phyloP scores from a whole-genome alignment of 2,888 invertebrate genomes.

The Tenthredo notha region DNA sequence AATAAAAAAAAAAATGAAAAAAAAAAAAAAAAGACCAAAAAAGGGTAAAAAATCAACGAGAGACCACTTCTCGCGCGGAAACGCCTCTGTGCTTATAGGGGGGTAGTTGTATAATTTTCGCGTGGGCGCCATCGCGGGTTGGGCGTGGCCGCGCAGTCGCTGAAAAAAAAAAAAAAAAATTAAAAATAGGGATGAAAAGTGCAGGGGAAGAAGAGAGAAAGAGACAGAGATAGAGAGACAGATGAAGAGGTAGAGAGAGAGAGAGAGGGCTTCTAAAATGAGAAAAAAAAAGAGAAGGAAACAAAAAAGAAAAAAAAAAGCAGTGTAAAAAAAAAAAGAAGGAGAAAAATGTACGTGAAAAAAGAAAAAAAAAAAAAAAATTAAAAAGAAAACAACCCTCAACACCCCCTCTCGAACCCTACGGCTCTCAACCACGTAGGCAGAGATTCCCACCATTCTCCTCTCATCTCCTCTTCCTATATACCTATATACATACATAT shows the following conservation, averaged over 20 bases:
- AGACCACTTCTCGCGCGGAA: background rate
- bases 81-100: background rate
- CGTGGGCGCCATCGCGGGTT: constrained; percentile 74
- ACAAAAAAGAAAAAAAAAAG: constrained; percentile 56
- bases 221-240: constrained; percentile 61
- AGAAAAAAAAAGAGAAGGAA: background rate
- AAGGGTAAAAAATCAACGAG: background rate
- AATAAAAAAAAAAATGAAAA: constrained; percentile 50
- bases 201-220: constrained; percentile 55
- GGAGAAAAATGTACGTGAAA: constrained; percentile 59
- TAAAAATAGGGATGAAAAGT: constrained; percentile 66
- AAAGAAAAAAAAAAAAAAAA: constrained; percentile 33
- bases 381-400: constrained; percentile 20
- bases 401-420: constrained; percentile 38
- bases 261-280: too few relatives aligned
- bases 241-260: constrained; percentile 39
- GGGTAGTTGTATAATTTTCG: constrained; percentile 61
- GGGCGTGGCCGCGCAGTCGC: constrained; percentile 78
- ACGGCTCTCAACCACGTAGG: background rate
- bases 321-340: constrained; percentile 54
- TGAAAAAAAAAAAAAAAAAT: too few relatives aligned
- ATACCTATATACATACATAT: background rate
- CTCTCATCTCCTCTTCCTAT: background rate
- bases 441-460: background rate
- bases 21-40: constrained; percentile 17